Conservation (phyloP, 2,888 invertebrate genomes). For the Electrophaes corylata region DNA sequence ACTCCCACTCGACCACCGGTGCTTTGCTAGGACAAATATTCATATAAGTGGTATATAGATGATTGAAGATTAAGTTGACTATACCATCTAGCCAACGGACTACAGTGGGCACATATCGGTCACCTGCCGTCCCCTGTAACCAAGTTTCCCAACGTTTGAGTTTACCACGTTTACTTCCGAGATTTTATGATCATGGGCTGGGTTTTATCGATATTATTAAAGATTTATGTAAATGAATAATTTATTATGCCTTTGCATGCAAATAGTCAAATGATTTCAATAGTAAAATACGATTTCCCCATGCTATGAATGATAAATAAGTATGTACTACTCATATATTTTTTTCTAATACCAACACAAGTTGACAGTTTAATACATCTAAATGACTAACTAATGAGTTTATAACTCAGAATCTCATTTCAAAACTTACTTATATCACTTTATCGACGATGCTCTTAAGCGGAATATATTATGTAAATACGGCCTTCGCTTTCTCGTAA, state of each 20-base stretch:
- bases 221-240: slow-evolving; percentile 4
- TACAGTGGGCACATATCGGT: too few species aligned
- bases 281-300: not conserved
- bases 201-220: slow-evolving; percentile 8
- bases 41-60: too few species aligned
- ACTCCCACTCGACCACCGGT: too few species aligned
- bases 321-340: not conserved
- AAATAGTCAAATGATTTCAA: not conserved
- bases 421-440: slow-evolving; percentile 41
- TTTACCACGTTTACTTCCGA: slow-evolving; percentile 12
- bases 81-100: too few species aligned
- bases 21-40: too few species aligned
- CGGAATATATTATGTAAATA: slow-evolving; percentile 83
- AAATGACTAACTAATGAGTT: slow-evolving; percentile 23
- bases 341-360: slow-evolving; percentile 1
- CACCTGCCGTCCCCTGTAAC: not conserved
- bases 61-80: too few species aligned
- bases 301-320: not conserved
- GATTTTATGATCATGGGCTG: slow-evolving; percentile 7
- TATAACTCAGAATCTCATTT: slow-evolving; percentile 3
- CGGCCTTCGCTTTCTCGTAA: slow-evolving; percentile 79
- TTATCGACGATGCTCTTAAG: slow-evolving; percentile 36
- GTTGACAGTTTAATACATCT: not conserved
- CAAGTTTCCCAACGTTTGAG: slow-evolving; percentile 3
- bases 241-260: slow-evolving; percentile 1